Evolutionary conservation across 2,888 invertebrate species (phyloP).

Genomic region (Drosophila anceps): DNA sequence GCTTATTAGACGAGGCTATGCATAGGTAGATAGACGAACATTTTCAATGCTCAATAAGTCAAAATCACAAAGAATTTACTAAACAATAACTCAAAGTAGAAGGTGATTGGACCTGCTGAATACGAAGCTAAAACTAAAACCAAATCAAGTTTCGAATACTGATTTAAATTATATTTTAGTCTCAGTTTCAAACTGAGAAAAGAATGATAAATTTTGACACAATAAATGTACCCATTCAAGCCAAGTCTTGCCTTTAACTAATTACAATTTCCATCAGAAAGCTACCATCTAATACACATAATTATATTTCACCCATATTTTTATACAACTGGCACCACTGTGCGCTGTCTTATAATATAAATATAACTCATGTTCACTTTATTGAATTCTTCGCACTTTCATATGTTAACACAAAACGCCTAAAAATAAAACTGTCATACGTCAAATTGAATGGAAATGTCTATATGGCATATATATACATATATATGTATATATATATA

Average conservation of each 20-base stretch:
- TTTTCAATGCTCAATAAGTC: too few species aligned
- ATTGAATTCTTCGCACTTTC: constrained; percentile 22
- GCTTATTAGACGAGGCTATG: too few species aligned
- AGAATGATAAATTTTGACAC: too few species aligned
- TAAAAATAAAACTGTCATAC: constrained; percentile 68
- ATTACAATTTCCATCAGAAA: background rate
- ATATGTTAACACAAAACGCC: constrained; percentile 28
- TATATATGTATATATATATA: background rate
- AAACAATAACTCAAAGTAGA: too few species aligned
- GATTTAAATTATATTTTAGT: too few species aligned
- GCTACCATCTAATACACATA: background rate
- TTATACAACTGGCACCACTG: constrained; percentile 15
- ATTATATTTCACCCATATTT: background rate
- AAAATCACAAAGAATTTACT: too few species aligned
- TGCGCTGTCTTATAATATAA: background rate
- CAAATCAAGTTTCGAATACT: too few species aligned
- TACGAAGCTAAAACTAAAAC: too few species aligned
- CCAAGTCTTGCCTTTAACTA: background rate
- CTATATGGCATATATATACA: background rate
- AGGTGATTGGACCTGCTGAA: too few species aligned
- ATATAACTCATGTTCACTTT: constrained; percentile 9
- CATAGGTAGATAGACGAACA: too few species aligned
- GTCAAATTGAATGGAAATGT: constrained; percentile 30
- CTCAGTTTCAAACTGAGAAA: too few species aligned
- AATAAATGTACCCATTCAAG: too few species aligned